A percentile compares a stretch with the other conserved stretches of the same genome.
phyloP scores from a whole-genome alignment of 2,888 invertebrate genomes.

The Rhorus exstirpatorius region DNA sequence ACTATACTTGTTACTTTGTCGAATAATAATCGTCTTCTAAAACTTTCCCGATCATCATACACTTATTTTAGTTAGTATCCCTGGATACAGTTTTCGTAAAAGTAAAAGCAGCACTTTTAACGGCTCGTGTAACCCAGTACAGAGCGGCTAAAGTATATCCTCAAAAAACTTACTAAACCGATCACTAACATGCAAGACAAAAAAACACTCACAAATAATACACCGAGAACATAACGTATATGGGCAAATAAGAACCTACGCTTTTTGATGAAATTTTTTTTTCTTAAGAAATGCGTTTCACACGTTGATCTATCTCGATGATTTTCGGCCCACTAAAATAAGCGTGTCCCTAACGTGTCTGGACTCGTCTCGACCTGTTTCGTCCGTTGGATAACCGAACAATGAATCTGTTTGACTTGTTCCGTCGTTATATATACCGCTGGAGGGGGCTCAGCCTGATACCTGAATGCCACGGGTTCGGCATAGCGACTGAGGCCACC shows the following conservation, averaged over 20 bases:
- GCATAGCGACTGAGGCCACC: conserved; percentile 17
- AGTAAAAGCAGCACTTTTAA: no score
- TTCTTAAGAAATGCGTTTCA: neutral
- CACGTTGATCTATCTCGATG: neutral
- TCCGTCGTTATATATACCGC: conserved; percentile 35
- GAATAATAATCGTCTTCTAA: neutral
- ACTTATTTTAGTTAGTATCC: neutral
- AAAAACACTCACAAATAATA: neutral
- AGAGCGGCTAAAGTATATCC: no score
- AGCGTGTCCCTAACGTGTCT: neutral
- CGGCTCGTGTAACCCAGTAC: no score
- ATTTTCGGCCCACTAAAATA: neutral
- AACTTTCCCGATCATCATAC: neutral
- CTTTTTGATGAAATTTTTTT: neutral
- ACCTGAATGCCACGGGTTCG: neutral
- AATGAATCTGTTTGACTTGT: conserved; percentile 11
- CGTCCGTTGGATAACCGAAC: conserved; percentile 15
- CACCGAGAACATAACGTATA: neutral
- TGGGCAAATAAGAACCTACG: neutral
- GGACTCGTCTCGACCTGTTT: neutral
- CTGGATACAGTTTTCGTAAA: no score
- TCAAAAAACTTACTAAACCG: neutral
- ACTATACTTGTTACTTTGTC: no score
- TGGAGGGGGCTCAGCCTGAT: conserved; percentile 3
- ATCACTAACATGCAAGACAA: neutral